Base-by-base conservation (phyloP, 2,888 invertebrate species). In the Leucophenga maculata region DNA sequence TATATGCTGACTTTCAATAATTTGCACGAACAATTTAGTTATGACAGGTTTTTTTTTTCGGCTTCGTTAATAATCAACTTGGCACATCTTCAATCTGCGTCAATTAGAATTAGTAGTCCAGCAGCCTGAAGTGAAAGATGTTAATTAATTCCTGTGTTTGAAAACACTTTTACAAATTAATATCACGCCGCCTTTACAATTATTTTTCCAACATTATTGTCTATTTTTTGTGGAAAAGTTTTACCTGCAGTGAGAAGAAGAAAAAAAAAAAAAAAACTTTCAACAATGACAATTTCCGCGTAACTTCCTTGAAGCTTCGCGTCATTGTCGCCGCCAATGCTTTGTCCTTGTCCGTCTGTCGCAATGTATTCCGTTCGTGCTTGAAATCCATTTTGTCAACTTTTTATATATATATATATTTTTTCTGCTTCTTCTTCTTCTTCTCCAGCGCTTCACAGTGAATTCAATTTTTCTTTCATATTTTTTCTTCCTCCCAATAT, bases 121-220 rank as follows among this genome's bases (percentile, higher is more conserved):
- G 55, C 31, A 13, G 39, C 60, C 32, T 39, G 22, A 39, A 16
- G 50, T 50, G 14, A 22, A 73, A 71, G 77, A 80, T 85, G 86
- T 86, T 87, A 87, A 87, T 87, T 87, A 87, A 87, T 87, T 88
- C 87, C 80, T 84, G 85, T 86, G 85, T 87, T 87, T 87, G 82
- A 85, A 87, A 84, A 83, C 80, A 83, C 80, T 81, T 85, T 78
- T 80, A 78, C 79, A 82, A 80, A 84, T 82, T 75, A 77, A 84
- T 76, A 77, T 72, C 74, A 59, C 57, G 57, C 62, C 57, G 57
- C 62, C 14, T 50, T 50, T 22, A 48, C 48, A 16, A 20, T 60
- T 16, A 60, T 39, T 39, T 26, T 57, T 11, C 66, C 66, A 48
- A 22, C 54, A 57, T 67, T 26, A 20, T 48, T 65, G 14, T 26